Base-by-base conservation (phyloP, 2,888 invertebrate genomes). In the Cordylochernes scorpioides region DNA sequence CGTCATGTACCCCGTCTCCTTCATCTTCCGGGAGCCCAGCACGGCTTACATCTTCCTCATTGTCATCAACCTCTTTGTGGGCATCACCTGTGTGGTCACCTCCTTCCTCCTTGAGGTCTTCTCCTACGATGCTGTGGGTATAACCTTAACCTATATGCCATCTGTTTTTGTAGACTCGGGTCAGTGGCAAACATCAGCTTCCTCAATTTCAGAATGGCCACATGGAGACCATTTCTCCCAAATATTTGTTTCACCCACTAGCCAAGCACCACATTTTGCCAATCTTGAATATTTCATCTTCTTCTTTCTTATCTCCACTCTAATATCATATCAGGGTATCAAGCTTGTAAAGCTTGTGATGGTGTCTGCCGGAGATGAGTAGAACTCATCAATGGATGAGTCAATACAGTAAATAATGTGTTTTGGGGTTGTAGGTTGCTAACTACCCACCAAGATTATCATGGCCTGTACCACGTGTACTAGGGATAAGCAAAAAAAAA, bases 81-180 rank as follows among this genome's bases (percentile, higher is more conserved):
- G 49, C 18, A 46, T 46, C 15, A 46, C 47, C 5, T 46, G 61
- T 3, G 68, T 69, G 12, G 57, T 72, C 41, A 62, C 74, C 2
- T 59, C 69, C 4, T 67, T 74, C 31, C 63, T 78, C 25, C 59
- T 80, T 15, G 73, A 75, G 46, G 61, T 74, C 4, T 38, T 38
- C 17, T 49, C 61, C 35, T 52, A 54, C 32, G 51, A 53, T 43
- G 49, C 51, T 33, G 51, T 51, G 41, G 42, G 42, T 40, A 45
- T 5, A 16, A 6, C 10, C 4, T 10, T 7, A 24, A 7, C 6
- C 15, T 7, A 7, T 24, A 24, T 24, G 10, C 8, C 19, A 9
- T 24, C 6, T 7, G 24, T 5, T 24, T 24, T 7, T 24, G 5
- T 7, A 12, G 15, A 24, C n/a, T 19, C n/a, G n/a, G 8, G 8